These are phyloP conservation scores for Drosophila monieri DNA, from an alignment of 2,888 invertebrate species.

Conservation along the genomic window DNA sequence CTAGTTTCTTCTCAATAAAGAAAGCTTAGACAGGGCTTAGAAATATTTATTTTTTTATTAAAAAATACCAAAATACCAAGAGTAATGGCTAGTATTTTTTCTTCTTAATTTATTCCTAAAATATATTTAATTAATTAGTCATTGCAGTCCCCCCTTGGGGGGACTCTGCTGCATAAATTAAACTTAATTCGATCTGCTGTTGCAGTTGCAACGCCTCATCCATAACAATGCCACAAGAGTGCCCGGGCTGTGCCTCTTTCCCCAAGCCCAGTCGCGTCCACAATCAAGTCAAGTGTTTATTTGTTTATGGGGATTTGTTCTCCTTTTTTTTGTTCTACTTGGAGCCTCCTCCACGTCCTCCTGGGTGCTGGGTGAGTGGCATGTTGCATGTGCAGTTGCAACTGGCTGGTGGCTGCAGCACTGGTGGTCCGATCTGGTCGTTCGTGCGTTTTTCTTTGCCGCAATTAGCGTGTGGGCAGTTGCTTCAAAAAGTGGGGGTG, in stretches of 20 bases:
- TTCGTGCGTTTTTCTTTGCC: constrained; percentile 72
- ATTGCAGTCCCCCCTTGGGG: too few relatives aligned
- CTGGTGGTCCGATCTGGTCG: constrained; percentile 64
- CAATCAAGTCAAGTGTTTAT: constrained; percentile 83
- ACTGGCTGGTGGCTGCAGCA: constrained; percentile 51
- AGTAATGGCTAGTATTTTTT: too few relatives aligned
- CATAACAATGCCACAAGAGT: constrained; percentile 19
- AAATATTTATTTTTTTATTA: too few relatives aligned
- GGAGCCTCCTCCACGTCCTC: constrained; percentile 7
- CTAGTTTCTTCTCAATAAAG: too few relatives aligned
- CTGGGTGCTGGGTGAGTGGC: constrained; percentile 61
- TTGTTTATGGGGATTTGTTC: constrained; percentile 64
- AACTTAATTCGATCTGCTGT: constrained; percentile 71
- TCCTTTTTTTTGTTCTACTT: constrained; percentile 14
- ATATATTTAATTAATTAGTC: too few relatives aligned
- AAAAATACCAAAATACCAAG: too few relatives aligned
- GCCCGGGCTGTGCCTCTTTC: background rate
- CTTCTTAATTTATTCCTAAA: too few relatives aligned
- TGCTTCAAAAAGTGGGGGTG: constrained; percentile 17
- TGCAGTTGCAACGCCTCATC: constrained; percentile 52
- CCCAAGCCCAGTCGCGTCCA: constrained; percentile 45
- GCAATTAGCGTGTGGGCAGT: constrained; percentile 78
- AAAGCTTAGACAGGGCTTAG: too few relatives aligned
- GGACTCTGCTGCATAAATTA: constrained; percentile 69
- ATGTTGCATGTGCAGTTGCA: constrained; percentile 72